Conservation (phyloP, 2,888 invertebrate genomes). For the Watsonalla binaria region DNA sequence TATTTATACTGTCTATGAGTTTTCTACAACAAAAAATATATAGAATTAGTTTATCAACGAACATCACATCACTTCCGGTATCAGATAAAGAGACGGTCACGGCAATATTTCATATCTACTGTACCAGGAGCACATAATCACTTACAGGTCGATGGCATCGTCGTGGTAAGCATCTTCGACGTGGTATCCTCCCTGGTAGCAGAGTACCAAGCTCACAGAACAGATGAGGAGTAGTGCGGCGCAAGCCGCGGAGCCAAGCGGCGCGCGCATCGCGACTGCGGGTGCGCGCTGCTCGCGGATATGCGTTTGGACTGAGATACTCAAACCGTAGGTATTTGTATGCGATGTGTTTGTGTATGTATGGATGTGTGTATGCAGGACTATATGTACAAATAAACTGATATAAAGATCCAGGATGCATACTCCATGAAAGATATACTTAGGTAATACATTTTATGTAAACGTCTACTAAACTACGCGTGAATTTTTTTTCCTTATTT, state of each 20-base stretch:
- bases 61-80: slow-evolving; percentile 14
- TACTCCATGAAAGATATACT: no score
- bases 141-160: slow-evolving; percentile 69
- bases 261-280: slow-evolving; percentile 74
- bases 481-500: no score
- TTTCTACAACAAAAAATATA: no score
- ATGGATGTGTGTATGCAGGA: no score
- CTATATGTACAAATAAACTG: no score
- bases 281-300: slow-evolving; percentile 36
- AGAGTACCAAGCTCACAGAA: slow-evolving; percentile 56
- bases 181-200: slow-evolving; percentile 58
- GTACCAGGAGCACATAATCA: slow-evolving; percentile 26
- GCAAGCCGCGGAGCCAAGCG: slow-evolving; percentile 52
- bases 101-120: slow-evolving; percentile 1
- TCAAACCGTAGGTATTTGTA: slow-evolving; percentile 41
- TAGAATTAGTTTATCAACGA: no score
- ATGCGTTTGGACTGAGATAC: slow-evolving; percentile 60
- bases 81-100: slow-evolving; percentile 10
- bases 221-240: slow-evolving; percentile 46
- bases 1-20: no score
- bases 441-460: no score
- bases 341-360: slow-evolving; percentile 5
- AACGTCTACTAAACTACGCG: no score
- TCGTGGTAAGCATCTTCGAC: slow-evolving; percentile 61
- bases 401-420: no score